These are phyloP conservation scores for Aurelia aurita DNA, from an alignment of 30 jellyfish, hydroid and myxozoan genomes.

Conservation along the genomic window DNA sequence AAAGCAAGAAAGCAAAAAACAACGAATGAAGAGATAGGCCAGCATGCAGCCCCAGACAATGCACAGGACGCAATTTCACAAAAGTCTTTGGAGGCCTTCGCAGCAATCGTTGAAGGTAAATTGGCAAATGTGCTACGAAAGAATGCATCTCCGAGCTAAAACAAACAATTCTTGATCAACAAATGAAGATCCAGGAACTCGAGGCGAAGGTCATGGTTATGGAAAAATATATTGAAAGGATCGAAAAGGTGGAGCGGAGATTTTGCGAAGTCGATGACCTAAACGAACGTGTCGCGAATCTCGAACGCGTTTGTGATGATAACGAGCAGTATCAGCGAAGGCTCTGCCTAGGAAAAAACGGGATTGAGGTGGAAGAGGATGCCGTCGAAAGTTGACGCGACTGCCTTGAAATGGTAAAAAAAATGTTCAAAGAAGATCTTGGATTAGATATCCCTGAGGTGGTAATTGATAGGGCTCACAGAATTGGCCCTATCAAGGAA, in stretches of 20 bases:
- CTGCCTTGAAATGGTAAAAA: too few species aligned
- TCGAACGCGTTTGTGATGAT: too few species aligned
- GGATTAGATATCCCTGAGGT: too few species aligned
- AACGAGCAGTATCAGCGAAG: too few species aligned
- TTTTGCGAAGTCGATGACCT: too few species aligned
- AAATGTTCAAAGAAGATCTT: too few species aligned
- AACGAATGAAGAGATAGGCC: constrained; percentile 24
- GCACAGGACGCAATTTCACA: constrained; percentile 5
- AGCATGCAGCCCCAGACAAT: constrained; percentile 15
- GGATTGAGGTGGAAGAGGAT: too few species aligned
- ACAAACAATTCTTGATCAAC: constrained; percentile 18
- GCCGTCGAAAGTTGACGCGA: too few species aligned
- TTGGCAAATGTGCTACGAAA: constrained; percentile 5
- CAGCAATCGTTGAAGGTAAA: constrained; percentile 4
- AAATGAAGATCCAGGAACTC: constrained; percentile 19
- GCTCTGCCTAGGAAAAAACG: too few species aligned
- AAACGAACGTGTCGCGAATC: too few species aligned
- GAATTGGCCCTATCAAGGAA: too few species aligned
- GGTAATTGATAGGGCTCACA: too few species aligned
- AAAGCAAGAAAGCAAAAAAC: constrained; percentile 20
- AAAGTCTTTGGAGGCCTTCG: constrained; percentile 18
- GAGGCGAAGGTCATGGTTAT: constrained; percentile 28
- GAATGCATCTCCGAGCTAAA: constrained; percentile 19
- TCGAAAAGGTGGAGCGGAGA: constrained; percentile 30
- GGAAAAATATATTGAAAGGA: constrained; percentile 19